Base-by-base conservation (phyloP, 2,797 vertebrate genomes). In the Masticophis lateralis region DNA sequence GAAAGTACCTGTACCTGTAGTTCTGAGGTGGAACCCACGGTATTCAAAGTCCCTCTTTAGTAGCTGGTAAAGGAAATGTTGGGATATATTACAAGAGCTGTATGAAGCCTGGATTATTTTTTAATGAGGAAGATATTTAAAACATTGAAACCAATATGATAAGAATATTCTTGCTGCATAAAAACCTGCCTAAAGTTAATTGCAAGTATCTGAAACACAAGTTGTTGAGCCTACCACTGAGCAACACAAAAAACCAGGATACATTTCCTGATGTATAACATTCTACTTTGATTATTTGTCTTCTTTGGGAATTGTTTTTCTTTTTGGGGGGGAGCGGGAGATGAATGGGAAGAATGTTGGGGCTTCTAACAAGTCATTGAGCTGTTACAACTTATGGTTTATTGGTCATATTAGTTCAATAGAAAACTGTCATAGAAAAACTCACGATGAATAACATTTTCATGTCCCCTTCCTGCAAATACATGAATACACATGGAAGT, bases 51-150 rank as follows among this genome's bases (percentile, higher is more conserved):
- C n/a, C n/a, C 90, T 9, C 0, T 92, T 55, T 87, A n/a, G 53
- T 37, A 94, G 5, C 1, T 27, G 60, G 7, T 89, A 93, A 94
- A 92, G 22, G 28, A 69, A 55, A 51, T n/a, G 79, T 90, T 91
- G 16, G 5, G 87, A 28, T 12, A 5, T 0, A 0, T 66, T 74
- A 93, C 93, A 83, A 61, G 0, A 0, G 1, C 2, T 94, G 1
- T 32, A 14, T 18, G 3, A 25, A 53, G 90, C 86, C 61, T 20
- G 7, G 1, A 2, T 51, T 90, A 60, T 66, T 43, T 63, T 60
- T 89, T 55, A 83, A 89, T 57, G 86, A 95, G 89, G 27, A 87
- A n/a, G 7, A 14, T 11, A 88, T 93, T 89, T 89, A 86, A 90
- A 86, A 90, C 28, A n/a, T 47, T n/a, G 63, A 22, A 88, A 32